These are phyloP conservation scores for Atherinomorus stipes DNA, from an alignment of 2,113 vertebrate genomes.

Conservation along the genomic window DNA sequence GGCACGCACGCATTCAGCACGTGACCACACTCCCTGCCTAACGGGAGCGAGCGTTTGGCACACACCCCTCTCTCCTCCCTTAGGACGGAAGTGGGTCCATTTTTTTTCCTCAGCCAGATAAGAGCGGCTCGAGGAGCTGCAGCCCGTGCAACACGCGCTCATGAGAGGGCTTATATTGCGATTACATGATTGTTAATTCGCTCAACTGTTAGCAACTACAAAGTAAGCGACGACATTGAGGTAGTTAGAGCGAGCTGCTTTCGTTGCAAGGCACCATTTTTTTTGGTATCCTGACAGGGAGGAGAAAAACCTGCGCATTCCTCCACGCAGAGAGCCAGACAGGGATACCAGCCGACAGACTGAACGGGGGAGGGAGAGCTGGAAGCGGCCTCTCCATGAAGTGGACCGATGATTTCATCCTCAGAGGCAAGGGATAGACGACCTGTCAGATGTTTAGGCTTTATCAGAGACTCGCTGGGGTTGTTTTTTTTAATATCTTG, in stretches of 20 bases:
- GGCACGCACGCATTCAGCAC: not conserved
- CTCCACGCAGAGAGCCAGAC: conserved; percentile 64
- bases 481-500: conserved; percentile 32
- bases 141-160: conserved; percentile 68
- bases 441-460: not conserved
- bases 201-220: conserved; percentile 12
- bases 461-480: not conserved
- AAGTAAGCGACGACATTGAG: not conserved
- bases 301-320: conserved; percentile 63
- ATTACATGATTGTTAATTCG: conserved; percentile 8
- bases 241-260: conserved; percentile 9
- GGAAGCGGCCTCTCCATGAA: conserved; percentile 38
- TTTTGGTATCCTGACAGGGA: not conserved
- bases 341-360: conserved; percentile 16
- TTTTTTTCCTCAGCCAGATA: conserved; percentile 83
- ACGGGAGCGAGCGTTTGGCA: conserved; percentile 41
- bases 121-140: conserved; percentile 84
- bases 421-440: not conserved
- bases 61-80: conserved; percentile 60
- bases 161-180: conserved; percentile 17
- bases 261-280: not conserved
- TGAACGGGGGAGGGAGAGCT: conserved; percentile 31
- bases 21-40: not conserved
- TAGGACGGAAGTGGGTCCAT: conserved; percentile 86
- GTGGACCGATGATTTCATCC: conserved; percentile 25